Base-by-base conservation (phyloP, 2,113 vertebrate genomes). In the Syngnathus typhle region DNA sequence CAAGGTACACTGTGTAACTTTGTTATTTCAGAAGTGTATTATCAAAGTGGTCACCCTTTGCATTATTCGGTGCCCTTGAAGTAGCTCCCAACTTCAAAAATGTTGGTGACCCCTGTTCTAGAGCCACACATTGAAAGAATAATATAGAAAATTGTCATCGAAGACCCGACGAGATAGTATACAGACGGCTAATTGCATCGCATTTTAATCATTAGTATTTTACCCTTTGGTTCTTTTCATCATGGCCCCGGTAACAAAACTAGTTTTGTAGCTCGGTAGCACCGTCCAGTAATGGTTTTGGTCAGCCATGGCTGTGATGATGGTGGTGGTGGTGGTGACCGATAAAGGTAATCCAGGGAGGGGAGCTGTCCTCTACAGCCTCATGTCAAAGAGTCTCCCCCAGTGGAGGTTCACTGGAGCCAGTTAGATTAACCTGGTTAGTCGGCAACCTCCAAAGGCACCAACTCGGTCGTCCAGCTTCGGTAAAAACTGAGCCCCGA, bases 261-360 rank as follows among this genome's bases (percentile, higher is more conserved):
- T 93, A 68, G 91, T 91, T 82, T 94, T 93, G 85, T 93, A 93
- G 76, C 92, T 93, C 21, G 92, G 92, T 74, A 92, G 81, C 27
- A 92, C 94, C 64, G 91, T 93, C 94, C 94, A 95, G 71, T 91
- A 94, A 85, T 91, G 93, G 86, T 92, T 94, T 49, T 93, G 94
- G 75, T 96, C 94, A 8, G 93, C 94, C 94, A 96, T 95, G 81
- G 21, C 84, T 76, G 58, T 16, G 15, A 15, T 46, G 39, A 9
- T 39, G 38, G 18, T 7, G 18, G 18, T 51, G 27, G n/a, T n/a
- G n/a, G 12, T 32, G 23, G 23, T 32, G 68, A 56, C 54, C 12
- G 80, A 65, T 58, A 32, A 75, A 76, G 60, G 69, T 68, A 51
- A 64, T 21, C 23, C 56, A 60, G 55, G 58, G 41, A 6, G 32